These are phyloP conservation scores for Tetranychus cinnabarinus DNA, from an alignment of 1,140 invertebrate genomes.

Conservation along the genomic window DNA sequence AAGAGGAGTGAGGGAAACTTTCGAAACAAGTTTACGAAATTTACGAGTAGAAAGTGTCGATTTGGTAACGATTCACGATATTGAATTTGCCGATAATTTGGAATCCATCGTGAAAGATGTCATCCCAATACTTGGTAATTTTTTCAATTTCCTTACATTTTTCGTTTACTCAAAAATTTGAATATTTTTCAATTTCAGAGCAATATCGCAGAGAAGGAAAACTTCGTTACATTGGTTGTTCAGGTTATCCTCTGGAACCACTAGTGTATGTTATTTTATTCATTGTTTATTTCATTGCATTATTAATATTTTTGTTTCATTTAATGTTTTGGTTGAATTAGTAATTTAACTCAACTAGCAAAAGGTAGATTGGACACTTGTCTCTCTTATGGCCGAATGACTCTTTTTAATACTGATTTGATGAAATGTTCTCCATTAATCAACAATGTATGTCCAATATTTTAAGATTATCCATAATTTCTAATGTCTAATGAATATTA, in stretches of 20 bases:
- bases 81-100: conserved; percentile 48
- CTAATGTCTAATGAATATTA: conserved; percentile 15
- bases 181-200: too few relatives aligned
- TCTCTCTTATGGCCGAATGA: conserved; percentile 50
- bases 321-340: neutral
- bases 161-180: too few relatives aligned
- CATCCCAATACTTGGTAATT: conserved; percentile 44
- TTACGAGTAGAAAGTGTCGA: conserved; percentile 63
- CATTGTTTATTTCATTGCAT: neutral
- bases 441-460: conserved; percentile 26
- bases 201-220: conserved; percentile 33
- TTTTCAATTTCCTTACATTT: too few relatives aligned
- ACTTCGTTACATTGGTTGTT: conserved; percentile 56
- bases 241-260: conserved; percentile 53
- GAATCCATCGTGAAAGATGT: conserved; percentile 62
- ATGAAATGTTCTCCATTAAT: conserved; percentile 41
- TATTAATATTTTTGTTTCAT: conserved; percentile 5
- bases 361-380: conserved; percentile 41
- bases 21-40: conserved; percentile 46
- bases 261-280: conserved; percentile 27
- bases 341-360: conserved; percentile 39
- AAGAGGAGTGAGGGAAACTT: conserved; percentile 40
- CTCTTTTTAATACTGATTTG: conserved; percentile 50
- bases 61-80: conserved; percentile 71
- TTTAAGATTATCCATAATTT: neutral